Evolutionary conservation across 2,113 vertebrate genomes (phyloP).

Genomic region (Sterrhoptilus dennistouni): DNA sequence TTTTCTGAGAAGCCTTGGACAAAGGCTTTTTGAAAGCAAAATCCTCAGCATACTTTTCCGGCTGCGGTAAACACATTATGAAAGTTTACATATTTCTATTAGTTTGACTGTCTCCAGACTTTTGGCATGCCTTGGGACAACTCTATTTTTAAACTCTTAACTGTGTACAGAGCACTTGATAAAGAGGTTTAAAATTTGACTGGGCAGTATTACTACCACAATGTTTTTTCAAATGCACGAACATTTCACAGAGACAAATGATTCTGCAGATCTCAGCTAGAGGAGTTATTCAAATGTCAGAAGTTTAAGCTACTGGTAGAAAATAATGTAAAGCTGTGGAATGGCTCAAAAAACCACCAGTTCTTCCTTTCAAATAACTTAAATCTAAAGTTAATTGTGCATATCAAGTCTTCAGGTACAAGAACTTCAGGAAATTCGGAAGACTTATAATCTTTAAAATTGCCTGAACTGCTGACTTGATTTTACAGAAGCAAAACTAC

Average conservation of each 20-base stretch:
- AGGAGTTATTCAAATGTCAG: slow-evolving; percentile 11
- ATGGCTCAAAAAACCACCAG: background rate
- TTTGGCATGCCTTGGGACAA: background rate
- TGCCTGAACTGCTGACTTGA: background rate
- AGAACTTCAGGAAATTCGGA: background rate
- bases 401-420: background rate
- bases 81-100: slow-evolving; percentile 49
- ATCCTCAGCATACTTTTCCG: background rate
- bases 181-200: background rate
- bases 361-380: background rate
- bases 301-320: slow-evolving; percentile 12
- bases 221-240: background rate
- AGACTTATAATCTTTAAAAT: background rate
- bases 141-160: slow-evolving; percentile 45
- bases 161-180: background rate
- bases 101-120: slow-evolving; percentile 30
- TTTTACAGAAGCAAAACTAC: background rate
- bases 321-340: background rate
- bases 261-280: slow-evolving; percentile 4
- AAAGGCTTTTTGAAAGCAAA: slow-evolving; percentile 14
- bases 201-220: background rate
- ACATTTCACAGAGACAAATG: background rate
- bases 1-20: background rate
- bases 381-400: background rate
- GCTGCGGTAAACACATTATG: background rate